Conservation (phyloP, 2,113 vertebrate genomes). For the Chionomys nivalis region DNA sequence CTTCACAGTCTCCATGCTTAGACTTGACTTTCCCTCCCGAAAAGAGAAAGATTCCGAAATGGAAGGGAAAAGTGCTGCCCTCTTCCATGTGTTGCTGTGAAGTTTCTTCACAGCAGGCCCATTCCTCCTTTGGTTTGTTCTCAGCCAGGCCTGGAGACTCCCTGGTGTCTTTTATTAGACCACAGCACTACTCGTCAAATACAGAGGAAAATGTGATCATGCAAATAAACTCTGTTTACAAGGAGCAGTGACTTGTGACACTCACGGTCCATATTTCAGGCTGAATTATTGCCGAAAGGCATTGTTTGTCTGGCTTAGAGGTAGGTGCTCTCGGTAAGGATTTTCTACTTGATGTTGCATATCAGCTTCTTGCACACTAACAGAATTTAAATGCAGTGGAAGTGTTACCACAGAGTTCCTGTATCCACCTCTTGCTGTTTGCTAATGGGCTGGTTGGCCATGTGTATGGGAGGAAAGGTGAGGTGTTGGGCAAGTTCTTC, state of each 20-base stretch:
- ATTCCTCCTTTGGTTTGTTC: neutral
- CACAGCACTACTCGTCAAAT: slow-evolving; percentile 48
- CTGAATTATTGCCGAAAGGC: slow-evolving; percentile 39
- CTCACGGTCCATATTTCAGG: neutral
- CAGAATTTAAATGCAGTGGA: slow-evolving; percentile 34
- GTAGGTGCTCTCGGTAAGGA: neutral
- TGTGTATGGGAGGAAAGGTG: neutral
- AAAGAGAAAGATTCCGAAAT: neutral
- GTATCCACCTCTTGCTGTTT: neutral
- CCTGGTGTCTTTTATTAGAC: slow-evolving; percentile 43
- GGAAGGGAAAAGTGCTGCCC: neutral
- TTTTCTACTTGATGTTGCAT: neutral
- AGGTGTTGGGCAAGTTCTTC: neutral
- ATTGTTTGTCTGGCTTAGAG: neutral
- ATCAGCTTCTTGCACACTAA: neutral
- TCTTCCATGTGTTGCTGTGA: neutral
- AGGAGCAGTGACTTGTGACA: slow-evolving; percentile 33
- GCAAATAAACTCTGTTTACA: slow-evolving; percentile 65
- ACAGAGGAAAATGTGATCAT: slow-evolving; percentile 54
- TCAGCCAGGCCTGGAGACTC: slow-evolving; percentile 46
- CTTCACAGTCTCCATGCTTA: neutral
- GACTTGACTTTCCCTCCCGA: neutral
- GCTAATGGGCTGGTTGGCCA: neutral
- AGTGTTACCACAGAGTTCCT: neutral
- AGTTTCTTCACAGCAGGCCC: neutral